A percentile compares a stretch with the other conserved stretches of the same genome.
Evolutionary conservation across 2,888 invertebrate genomes (phyloP).

Genomic region (Dendrolimus houi): DNA sequence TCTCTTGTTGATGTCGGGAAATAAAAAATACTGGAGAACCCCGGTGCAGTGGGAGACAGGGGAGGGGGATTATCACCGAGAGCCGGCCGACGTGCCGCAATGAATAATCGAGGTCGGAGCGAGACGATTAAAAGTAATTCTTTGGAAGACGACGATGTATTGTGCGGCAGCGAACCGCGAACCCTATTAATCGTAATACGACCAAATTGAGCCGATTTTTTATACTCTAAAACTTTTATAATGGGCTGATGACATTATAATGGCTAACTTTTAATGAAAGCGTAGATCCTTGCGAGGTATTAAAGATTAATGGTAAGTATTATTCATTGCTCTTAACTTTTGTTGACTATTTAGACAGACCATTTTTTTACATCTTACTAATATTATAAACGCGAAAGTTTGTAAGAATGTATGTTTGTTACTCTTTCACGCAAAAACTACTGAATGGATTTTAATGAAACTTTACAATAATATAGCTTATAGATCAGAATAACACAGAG

Average conservation of each 20-base stretch:
- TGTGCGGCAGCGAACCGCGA: background rate
- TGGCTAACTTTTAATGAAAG: background rate
- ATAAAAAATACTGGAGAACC: slow-evolving; percentile 47
- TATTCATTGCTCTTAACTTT: background rate
- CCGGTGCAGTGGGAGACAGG: slow-evolving; percentile 22
- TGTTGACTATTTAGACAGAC: background rate
- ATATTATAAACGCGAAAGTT: too few relatives aligned
- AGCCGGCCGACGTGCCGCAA: slow-evolving; percentile 34
- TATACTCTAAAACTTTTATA: slow-evolving; percentile 1
- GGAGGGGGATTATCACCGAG: slow-evolving; percentile 33
- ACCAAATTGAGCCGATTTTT: background rate
- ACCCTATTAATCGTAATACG: background rate
- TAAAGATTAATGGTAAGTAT: background rate
- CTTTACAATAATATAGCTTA: too few relatives aligned
- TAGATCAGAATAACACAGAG: too few relatives aligned
- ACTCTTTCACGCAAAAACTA: too few relatives aligned
- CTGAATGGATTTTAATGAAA: too few relatives aligned
- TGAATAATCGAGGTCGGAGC: slow-evolving; percentile 38
- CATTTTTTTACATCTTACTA: too few relatives aligned
- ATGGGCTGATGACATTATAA: background rate
- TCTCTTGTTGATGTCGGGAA: slow-evolving; percentile 60
- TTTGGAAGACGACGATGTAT: slow-evolving; percentile 28
- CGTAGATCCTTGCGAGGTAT: background rate
- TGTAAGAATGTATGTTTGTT: too few relatives aligned
- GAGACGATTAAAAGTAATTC: slow-evolving; percentile 40